Evolutionary conservation across 2,797 vertebrate species (phyloP), one percentile per base, ranked within the genome.

Genomic region (Acomys russatus): DNA sequence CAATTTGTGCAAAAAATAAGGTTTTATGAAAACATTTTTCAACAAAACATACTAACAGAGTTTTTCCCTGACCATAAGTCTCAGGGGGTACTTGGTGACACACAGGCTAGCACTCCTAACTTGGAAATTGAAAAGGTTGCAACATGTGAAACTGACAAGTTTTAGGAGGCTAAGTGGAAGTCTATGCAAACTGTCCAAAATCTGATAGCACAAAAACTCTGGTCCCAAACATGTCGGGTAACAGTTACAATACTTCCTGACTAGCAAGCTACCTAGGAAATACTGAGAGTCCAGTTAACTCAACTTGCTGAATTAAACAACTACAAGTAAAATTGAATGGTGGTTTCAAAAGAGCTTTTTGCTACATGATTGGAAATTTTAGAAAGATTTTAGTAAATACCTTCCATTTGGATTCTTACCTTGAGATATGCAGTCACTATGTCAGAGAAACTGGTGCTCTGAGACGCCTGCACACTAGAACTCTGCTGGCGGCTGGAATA

Each of bases 301-400:
- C 49, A 92, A 70, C 54, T 68, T 85, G 49, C 61, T 93, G 64
- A 79, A 28, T 28, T 91, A 38, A 95, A 82, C 78, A 30, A 51
- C 71, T 88, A 63, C 82, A 33, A 92, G 30, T 79, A 90, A 88
- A 63, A 71, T 25, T 23, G 11, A 70, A 54, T 25, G 64, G 12
- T 35, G 44, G 10, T n/a, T 51, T 68, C 11, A 35, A 70, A 71
- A 86, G 70, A 66, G 8, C 9, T n/a, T 94, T 94, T 80, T 79
- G 10, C 51, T 91, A 61, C 38, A 11, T 12, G 76, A 54, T 70
- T 77, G 5, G 23, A 54, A 61, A 76, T 64, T 82, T 64, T 82
- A 28, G 10, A 63, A 61, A 22, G 14, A 35, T 23, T 96, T 78
- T 59, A 70, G 74, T 85, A 95, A 97, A 92, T 64, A 61, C 17